Evolutionary conservation across 2,888 invertebrate genomes (phyloP).

Genomic region (Herminia tarsipennalis): DNA sequence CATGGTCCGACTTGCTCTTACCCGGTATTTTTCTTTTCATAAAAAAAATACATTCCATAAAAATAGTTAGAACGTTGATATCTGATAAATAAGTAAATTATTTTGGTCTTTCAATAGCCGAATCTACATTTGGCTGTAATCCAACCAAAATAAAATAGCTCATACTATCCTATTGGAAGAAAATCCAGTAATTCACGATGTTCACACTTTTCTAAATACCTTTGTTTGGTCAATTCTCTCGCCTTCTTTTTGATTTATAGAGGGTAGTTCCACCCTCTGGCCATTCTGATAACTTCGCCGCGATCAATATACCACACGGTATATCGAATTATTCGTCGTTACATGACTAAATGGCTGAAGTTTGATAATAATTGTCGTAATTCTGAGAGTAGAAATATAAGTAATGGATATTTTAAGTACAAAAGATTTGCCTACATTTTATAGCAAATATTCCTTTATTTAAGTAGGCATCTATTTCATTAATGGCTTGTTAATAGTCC

Average conservation of each 20-base stretch:
- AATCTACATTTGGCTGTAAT: conserved; percentile 57
- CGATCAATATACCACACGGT: conserved; percentile 49
- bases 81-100: conserved; percentile 44
- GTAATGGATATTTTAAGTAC: conserved; percentile 14
- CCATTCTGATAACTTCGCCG: conserved; percentile 43
- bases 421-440: no score
- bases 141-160: conserved; percentile 53
- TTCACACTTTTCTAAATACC: conserved; percentile 49
- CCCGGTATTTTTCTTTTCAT: background rate
- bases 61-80: conserved; percentile 29
- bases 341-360: conserved; percentile 54
- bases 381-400: conserved; percentile 37
- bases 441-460: no score
- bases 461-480: background rate
- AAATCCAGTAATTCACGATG: conserved; percentile 45
- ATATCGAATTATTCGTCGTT: conserved; percentile 52
- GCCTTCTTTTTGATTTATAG: conserved; percentile 28
- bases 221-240: conserved; percentile 25
- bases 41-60: conserved; percentile 11
- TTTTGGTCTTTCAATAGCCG: conserved; percentile 44
- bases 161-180: conserved; percentile 35
- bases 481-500: background rate
- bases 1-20: no score
- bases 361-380: conserved; percentile 59
- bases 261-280: conserved; percentile 16